phyloP scores from a whole-genome alignment of 2,888 invertebrate species.

The Dryadula phaetusa region DNA sequence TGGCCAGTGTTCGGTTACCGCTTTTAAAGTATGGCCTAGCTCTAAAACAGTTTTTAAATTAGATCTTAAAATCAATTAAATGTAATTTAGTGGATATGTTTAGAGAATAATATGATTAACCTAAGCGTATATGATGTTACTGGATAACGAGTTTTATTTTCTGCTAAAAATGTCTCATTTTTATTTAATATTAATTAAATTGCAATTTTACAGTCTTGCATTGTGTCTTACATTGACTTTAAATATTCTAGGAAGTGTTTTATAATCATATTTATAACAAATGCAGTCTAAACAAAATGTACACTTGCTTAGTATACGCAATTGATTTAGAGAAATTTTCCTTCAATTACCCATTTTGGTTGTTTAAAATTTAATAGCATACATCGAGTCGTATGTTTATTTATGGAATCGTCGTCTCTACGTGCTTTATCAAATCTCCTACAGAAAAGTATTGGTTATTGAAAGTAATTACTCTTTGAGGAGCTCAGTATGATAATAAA shows the following conservation, averaged over 20 bases:
- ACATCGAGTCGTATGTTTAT: not conserved
- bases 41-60: no score
- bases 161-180: no score
- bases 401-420: not conserved
- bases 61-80: not conserved
- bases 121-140: not conserved
- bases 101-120: not conserved
- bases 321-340: not conserved
- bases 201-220: no score
- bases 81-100: not conserved
- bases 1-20: not conserved
- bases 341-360: not conserved
- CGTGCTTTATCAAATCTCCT: not conserved
- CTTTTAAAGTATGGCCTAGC: not conserved
- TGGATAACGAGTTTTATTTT: not conserved
- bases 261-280: conserved; percentile 21
- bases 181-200: not conserved
- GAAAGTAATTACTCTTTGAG: not conserved
- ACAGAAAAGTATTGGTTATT: not conserved
- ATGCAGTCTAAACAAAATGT: not conserved
- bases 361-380: not conserved
- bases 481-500: no score
- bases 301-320: not conserved
- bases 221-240: conserved; percentile 31
- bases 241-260: conserved; percentile 30